Base-by-base conservation (phyloP, 2,888 invertebrate genomes). In the Eupelmus urozonus region DNA sequence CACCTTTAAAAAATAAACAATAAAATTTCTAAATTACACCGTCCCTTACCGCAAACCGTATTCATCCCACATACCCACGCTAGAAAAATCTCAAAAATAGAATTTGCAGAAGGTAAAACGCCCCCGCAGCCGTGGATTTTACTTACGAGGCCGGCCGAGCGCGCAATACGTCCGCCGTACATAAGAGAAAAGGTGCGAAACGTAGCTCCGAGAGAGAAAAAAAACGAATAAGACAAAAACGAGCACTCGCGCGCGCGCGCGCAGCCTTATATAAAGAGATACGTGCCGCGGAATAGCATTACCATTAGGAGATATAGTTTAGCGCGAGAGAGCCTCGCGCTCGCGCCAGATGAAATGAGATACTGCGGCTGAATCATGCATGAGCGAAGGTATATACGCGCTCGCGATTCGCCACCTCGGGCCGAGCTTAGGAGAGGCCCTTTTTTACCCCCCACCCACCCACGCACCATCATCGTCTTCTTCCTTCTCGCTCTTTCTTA, bases 311-410 rank as follows among this genome's bases (percentile, higher is more conserved):
- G 87, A 88, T 89, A 89, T 87, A 88, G 89, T 88, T 89, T 88
- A 89, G 88, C 88, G 84, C 82, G 85, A 87, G 87, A 23, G 53
- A n/a, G n/a, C n/a, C 34, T 27, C 25, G 7, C 25, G 40, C 20
- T 23, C 4, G 18, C 45, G 25, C 51, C 85, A 85, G 87, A 89
- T 89, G 89, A 89, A 89, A 89, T 89, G 89, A 89, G 88, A 89
- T 89, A 89, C 89, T 86, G 88, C 86, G 87, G 82, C 87, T 89
- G 89, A 89, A 89, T 89, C 89, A 89, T 89, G 89, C 89, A 89
- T 89, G 89, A 89, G 88, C 55, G 59, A 67, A 72, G 72, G 66
- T 76, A 75, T 69, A 63, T 76, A 75, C 63, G 57, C 84, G 86
- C n/a, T 85, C 84, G 85, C 87, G 87, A 88, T 88, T 87, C 88